Evolutionary conservation across 2,113 vertebrate species (phyloP).

Genomic region (Antigone vipio): DNA sequence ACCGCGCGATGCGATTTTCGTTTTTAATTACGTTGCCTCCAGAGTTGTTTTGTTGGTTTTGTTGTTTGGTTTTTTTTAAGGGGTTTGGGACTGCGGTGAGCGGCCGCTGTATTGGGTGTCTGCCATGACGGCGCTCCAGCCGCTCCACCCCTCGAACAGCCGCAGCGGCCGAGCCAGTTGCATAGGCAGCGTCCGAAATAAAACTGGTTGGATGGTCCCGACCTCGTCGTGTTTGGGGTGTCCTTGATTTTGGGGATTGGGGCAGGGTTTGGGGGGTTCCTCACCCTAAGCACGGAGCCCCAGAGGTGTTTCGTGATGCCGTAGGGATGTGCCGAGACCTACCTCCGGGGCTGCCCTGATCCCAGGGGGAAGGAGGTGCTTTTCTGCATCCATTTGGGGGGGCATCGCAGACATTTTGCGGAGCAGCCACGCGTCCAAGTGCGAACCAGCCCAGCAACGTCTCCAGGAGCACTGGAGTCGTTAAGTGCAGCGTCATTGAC

Average conservation of each 20-base stretch:
- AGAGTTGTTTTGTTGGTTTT: neutral
- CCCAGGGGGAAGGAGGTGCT: neutral
- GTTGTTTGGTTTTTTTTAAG: neutral
- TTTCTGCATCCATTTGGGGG: neutral
- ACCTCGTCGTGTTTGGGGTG: neutral
- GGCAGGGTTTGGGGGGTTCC: neutral
- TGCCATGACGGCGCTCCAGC: too few species aligned
- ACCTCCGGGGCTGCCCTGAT: accelerated
- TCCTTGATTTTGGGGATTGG: neutral
- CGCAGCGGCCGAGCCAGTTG: neutral
- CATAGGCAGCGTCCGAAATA: neutral
- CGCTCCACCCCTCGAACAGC: accelerated
- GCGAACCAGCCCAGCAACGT: neutral
- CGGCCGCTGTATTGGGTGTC: neutral
- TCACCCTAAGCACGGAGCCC: accelerated
- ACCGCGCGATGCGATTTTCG: neutral
- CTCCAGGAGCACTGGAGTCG: neutral
- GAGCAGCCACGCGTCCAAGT: accelerated
- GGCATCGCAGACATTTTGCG: accelerated
- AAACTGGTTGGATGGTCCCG: neutral
- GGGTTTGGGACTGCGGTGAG: neutral
- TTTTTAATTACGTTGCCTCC: neutral
- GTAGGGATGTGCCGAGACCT: neutral
- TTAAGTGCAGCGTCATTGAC: neutral
- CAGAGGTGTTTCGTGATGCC: accelerated